These are phyloP conservation scores for Sphenopsis melanotis DNA, from an alignment of 2,797 vertebrate species.

Conservation along the genomic window DNA sequence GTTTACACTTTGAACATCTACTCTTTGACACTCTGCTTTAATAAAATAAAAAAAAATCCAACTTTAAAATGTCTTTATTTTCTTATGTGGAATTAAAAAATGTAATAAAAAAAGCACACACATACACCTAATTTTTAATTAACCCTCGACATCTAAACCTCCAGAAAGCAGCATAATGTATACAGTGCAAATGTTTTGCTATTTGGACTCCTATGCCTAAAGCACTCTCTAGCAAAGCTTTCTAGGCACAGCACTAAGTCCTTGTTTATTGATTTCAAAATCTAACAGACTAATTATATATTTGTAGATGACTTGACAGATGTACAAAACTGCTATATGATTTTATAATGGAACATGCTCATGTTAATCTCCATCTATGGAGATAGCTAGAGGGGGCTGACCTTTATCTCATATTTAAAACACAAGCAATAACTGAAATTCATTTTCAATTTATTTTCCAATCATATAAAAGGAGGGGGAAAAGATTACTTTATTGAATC, in stretches of 20 bases:
- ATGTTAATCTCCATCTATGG: slow-evolving; percentile 53
- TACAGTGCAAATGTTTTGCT: neutral
- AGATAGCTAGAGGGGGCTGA: slow-evolving; percentile 59
- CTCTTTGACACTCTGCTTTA: neutral
- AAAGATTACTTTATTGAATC: slow-evolving; percentile 79
- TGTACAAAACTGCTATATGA: slow-evolving; percentile 46
- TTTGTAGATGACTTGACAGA: slow-evolving; percentile 64
- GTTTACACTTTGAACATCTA: neutral
- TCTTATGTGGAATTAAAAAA: neutral
- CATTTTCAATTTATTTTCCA: slow-evolving; percentile 86
- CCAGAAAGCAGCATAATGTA: neutral
- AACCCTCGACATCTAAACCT: neutral
- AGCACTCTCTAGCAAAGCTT: slow-evolving; percentile 22
- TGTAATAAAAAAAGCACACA: neutral
- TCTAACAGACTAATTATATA: slow-evolving; percentile 71
- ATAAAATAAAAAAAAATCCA: neutral
- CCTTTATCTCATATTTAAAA: slow-evolving; percentile 82
- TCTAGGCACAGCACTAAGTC: slow-evolving; percentile 9
- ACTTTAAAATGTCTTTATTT: neutral
- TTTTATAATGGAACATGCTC: slow-evolving; percentile 57
- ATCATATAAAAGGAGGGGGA: slow-evolving; percentile 75
- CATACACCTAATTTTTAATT: slow-evolving; percentile 18
- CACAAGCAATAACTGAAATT: slow-evolving; percentile 80
- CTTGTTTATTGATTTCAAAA: slow-evolving; percentile 61
- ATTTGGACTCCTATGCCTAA: slow-evolving; percentile 9